Evolutionary conservation across 1,140 invertebrate genomes (phyloP), one percentile per base, ranked within the genome.

Genomic region (Coelopa frigida): DNA sequence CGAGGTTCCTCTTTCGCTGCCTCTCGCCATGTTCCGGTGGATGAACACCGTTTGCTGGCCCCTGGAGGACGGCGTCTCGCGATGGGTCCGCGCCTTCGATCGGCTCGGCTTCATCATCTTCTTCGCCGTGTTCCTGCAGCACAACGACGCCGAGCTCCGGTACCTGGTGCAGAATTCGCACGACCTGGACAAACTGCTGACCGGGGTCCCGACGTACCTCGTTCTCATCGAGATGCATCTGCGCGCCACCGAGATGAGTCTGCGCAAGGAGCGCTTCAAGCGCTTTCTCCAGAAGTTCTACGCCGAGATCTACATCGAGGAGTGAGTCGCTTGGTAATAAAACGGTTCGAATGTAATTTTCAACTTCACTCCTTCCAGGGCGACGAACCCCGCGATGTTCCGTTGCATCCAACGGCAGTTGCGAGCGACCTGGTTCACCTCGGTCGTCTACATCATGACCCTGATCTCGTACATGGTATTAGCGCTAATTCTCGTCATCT

Each of bases 31-130:
- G 5, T 49, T 40, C 45, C 42, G 48, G 5, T 18, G 33, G 11
- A 24, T 46, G 4, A 62, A 65, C 52, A 50, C 54, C 21, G 52
- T 65, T 5, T 60, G 55, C 37, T 65, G 62, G 62, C 62, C 62
- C 3, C 17, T 65, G 38, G 59, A 57, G 43, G 41, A 53, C 11
- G 51, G 33, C 12, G 33, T 53, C 1, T 4, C 36, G 3, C 5
- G 22, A 7, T 3, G 21, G 44, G n/a, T 51, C 29, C 24, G 26
- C 52, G 5, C 42, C 5, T 36, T 42, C n/a, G 56, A 61, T 22
- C 44, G 49, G 0, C n/a, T 44, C 0, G 15, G 55, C 1, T 54
- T 49, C 3, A 4, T 50, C 1, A 2, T 59, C 5, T 53, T 48
- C 0, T 53, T 52, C 11, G 5, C 51, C 0, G 29, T 53, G 3